Conservation (phyloP, 2,113 vertebrate species). For the Phylloscopus trochilus region DNA sequence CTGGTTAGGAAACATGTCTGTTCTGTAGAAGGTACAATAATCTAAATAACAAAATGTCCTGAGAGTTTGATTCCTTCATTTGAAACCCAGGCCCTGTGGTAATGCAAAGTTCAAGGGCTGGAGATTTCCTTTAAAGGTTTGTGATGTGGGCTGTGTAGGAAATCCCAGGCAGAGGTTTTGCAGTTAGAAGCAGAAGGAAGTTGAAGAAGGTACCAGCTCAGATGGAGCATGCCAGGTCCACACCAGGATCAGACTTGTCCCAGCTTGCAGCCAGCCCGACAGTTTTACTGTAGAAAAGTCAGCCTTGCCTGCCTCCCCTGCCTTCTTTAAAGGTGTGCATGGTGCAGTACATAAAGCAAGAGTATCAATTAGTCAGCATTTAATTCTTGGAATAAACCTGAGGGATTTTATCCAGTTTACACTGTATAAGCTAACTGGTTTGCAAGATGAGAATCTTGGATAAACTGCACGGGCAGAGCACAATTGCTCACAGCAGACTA, state of each 20-base stretch:
- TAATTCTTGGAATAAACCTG: not conserved
- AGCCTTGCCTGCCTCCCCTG: not conserved
- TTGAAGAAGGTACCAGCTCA: not conserved
- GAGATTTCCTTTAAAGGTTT: not conserved
- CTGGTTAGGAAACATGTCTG: not conserved
- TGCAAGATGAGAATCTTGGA: not conserved
- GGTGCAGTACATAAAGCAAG: not conserved
- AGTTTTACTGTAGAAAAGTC: not conserved
- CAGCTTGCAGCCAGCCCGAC: not conserved
- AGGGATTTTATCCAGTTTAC: not conserved
- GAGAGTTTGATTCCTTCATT: not conserved
- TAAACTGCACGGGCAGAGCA: not conserved
- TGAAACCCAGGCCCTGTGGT: not conserved
- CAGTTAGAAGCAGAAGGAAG: not conserved
- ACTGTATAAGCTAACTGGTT: not conserved
- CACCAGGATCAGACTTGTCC: not conserved
- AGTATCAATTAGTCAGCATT: not conserved
- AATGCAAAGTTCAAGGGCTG: not conserved
- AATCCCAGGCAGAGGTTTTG: not conserved
- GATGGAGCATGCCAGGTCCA: no score
- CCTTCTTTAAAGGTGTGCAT: not conserved
- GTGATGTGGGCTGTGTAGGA: accelerated
- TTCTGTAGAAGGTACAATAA: not conserved
- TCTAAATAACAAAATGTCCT: not conserved
- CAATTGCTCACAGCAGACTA: not conserved